phyloP scores from a whole-genome alignment of 2,113 vertebrate genomes.

The Bettongia penicillata region DNA sequence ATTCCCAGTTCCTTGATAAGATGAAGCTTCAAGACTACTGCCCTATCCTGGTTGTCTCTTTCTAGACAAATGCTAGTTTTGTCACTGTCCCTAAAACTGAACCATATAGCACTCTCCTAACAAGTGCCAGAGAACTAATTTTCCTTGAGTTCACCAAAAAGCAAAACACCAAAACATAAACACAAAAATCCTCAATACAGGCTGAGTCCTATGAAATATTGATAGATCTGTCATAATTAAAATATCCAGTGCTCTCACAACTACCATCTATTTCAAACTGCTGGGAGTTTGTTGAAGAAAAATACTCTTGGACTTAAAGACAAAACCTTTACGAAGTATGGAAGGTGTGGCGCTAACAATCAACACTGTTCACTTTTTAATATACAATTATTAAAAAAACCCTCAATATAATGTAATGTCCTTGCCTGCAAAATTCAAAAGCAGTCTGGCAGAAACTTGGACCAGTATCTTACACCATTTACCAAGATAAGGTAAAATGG shows the following conservation, averaged over 20 bases:
- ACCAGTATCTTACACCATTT: neutral
- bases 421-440: neutral
- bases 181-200: neutral
- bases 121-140: neutral
- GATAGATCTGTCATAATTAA: neutral
- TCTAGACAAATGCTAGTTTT: neutral
- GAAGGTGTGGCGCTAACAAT: neutral
- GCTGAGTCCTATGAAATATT: neutral
- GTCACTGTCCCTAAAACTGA: neutral
- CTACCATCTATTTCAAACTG: neutral
- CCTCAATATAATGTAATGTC: neutral
- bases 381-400: neutral
- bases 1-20: neutral
- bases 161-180: neutral
- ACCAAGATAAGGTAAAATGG: neutral
- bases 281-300: neutral
- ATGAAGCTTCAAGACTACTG: neutral
- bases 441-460: neutral
- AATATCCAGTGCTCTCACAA: neutral
- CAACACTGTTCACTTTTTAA: neutral
- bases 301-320: neutral
- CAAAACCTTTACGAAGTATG: neutral
- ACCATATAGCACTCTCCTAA: neutral
- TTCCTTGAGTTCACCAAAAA: neutral
- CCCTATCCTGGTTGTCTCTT: neutral